Evolutionary conservation across 2,797 vertebrate species (phyloP).

Genomic region (Stomatorhinus walkeri): DNA sequence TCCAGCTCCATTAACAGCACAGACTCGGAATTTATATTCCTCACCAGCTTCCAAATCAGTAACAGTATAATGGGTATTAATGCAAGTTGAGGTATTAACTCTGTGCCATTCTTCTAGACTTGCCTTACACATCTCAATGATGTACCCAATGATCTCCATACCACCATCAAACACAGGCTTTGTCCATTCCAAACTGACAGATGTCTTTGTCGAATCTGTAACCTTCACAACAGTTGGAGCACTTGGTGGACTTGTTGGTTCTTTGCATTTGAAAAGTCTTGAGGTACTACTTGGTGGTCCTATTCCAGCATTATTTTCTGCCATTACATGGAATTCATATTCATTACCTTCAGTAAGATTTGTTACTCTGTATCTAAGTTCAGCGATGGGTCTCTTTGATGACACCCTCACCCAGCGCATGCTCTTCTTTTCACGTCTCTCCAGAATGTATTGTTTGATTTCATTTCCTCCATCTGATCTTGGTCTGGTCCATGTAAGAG

Average conservation of each 20-base stretch:
- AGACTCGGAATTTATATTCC: constrained; percentile 93
- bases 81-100: constrained; percentile 82
- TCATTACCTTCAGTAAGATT: constrained; percentile 90
- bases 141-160: constrained; percentile 91
- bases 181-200: constrained; percentile 88
- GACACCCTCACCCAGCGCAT: constrained; percentile 90
- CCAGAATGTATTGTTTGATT: constrained; percentile 92
- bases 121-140: constrained; percentile 97
- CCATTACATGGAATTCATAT: constrained; percentile 97
- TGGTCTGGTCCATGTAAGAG: constrained; percentile 85
- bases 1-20: constrained; percentile 85
- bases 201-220: constrained; percentile 87
- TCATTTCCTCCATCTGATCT: constrained; percentile 89
- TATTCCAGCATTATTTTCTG: constrained; percentile 89
- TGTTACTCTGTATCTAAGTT: constrained; percentile 83
- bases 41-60: constrained; percentile 81
- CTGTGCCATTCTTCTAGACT: constrained; percentile 94
- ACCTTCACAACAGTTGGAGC: constrained; percentile 87
- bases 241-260: constrained; percentile 85
- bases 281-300: constrained; percentile 85
- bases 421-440: constrained; percentile 97
- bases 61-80: constrained; percentile 81
- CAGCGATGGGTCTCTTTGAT: constrained; percentile 87
- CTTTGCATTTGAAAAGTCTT: constrained; percentile 89
- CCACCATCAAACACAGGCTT: constrained; percentile 95